A percentile compares a stretch with the other conserved stretches of the same genome.
Evolutionary conservation across 2,113 vertebrate genomes (phyloP).

Genomic region (Nothoprocta pentlandii): DNA sequence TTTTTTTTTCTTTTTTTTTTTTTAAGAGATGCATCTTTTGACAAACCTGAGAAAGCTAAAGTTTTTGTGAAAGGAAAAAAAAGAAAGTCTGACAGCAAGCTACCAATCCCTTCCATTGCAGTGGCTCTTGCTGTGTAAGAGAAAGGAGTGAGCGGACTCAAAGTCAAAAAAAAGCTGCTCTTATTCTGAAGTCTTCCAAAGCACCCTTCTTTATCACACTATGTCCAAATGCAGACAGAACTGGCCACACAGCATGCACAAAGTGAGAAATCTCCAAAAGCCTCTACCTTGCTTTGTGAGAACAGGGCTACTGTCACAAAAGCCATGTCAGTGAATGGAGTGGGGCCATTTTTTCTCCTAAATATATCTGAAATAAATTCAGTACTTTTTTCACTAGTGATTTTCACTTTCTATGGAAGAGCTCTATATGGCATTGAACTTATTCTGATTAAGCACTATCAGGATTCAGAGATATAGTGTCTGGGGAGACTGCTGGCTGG

Average conservation of each 20-base stretch:
- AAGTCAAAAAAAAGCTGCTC: neutral
- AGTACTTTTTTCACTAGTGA: neutral
- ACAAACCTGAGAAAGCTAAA: neutral
- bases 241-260: neutral
- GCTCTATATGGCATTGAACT: neutral
- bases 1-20: neutral
- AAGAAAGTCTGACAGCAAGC: neutral
- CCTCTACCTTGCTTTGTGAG: neutral
- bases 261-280: neutral
- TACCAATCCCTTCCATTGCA: neutral
- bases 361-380: neutral
- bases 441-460: neutral
- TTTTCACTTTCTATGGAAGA: neutral
- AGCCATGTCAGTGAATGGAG: neutral
- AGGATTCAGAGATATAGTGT: neutral
- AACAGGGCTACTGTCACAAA: neutral
- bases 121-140: neutral
- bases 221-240: neutral
- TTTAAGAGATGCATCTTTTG: neutral
- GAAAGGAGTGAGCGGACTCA: neutral
- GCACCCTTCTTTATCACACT: neutral
- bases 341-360: neutral
- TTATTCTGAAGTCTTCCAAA: neutral
- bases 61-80: neutral
- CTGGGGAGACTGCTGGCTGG: neutral